Conservation (phyloP, 1,140 invertebrate genomes). For the Bilobella aurantiaca region DNA sequence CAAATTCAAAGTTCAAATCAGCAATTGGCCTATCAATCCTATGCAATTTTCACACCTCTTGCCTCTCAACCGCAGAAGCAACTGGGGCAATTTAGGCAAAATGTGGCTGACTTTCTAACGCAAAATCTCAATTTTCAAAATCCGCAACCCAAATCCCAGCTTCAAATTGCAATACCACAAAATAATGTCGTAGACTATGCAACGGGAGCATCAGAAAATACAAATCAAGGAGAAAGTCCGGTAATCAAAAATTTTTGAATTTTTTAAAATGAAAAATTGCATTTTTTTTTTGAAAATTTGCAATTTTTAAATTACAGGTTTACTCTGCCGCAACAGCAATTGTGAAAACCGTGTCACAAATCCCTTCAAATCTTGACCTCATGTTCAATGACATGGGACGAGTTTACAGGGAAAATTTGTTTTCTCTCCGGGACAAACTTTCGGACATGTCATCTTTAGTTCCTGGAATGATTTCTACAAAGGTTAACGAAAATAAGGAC, state of each 20-base stretch:
- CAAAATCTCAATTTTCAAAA: not conserved
- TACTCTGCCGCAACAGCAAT: not conserved
- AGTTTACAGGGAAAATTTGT: not conserved
- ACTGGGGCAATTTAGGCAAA: not conserved
- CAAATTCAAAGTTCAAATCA: no score
- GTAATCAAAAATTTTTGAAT: not conserved
- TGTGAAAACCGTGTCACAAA: not conserved
- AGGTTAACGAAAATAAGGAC: not conserved
- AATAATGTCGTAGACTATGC: not conserved
- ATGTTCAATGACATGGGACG: conserved; percentile 10
- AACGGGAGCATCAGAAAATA: not conserved
- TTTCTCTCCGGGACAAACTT: not conserved
- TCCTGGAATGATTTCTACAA: not conserved
- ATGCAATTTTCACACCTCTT: not conserved
- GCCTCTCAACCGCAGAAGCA: not conserved
- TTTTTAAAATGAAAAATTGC: not conserved
- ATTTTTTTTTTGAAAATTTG: not conserved
- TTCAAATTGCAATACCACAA: not conserved
- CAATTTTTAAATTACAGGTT: not conserved
- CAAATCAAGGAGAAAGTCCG: not conserved
- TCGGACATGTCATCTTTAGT: not conserved
- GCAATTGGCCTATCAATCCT: no score
- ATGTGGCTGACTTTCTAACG: not conserved
- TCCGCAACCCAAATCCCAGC: not conserved
- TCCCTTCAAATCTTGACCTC: not conserved